phyloP scores from a whole-genome alignment of 2,113 vertebrate genomes.

The Cynoglossus semilaevis region DNA sequence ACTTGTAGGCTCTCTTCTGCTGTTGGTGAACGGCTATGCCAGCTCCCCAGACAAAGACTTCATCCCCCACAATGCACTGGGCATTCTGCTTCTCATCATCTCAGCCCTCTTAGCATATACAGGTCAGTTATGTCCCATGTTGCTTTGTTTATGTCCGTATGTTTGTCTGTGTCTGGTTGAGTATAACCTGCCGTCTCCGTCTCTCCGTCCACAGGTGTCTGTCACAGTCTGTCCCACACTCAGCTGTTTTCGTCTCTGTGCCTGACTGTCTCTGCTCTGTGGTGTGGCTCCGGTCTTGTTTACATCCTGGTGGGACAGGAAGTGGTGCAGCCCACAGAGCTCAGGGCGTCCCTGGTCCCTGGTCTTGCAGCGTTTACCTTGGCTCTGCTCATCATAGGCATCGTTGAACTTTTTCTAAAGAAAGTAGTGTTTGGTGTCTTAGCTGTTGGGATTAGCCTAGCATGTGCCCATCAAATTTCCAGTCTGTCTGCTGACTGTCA shows the following conservation, averaged over 20 bases:
- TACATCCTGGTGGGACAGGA: slow-evolving; percentile 77
- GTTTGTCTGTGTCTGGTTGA: background rate
- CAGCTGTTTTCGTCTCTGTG: slow-evolving; percentile 76
- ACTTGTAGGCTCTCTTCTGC: slow-evolving; percentile 77
- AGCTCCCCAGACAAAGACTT: slow-evolving; percentile 45
- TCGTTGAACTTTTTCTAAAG: slow-evolving; percentile 66
- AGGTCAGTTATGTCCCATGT: slow-evolving; percentile 68
- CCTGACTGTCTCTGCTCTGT: slow-evolving; percentile 80
- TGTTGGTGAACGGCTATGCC: slow-evolving; percentile 80
- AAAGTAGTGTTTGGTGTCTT: slow-evolving; percentile 72
- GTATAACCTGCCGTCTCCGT: background rate
- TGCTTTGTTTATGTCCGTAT: background rate
- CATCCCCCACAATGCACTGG: slow-evolving; percentile 78
- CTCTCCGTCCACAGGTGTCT: slow-evolving; percentile 68
- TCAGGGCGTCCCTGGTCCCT: slow-evolving; percentile 74
- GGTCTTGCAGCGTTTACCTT: slow-evolving; percentile 78
- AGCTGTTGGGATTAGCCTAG: slow-evolving; percentile 73
- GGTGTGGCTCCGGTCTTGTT: slow-evolving; percentile 80
- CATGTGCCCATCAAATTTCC: slow-evolving; percentile 82
- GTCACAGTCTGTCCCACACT: slow-evolving; percentile 61
- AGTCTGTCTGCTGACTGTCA: slow-evolving; percentile 61
- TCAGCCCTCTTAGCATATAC: slow-evolving; percentile 76
- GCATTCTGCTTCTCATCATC: slow-evolving; percentile 78
- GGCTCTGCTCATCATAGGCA: slow-evolving; percentile 75
- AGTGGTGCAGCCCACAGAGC: slow-evolving; percentile 31